Evolutionary conservation across 1,140 invertebrate genomes (phyloP).

Genomic region (Heliconius himera): DNA sequence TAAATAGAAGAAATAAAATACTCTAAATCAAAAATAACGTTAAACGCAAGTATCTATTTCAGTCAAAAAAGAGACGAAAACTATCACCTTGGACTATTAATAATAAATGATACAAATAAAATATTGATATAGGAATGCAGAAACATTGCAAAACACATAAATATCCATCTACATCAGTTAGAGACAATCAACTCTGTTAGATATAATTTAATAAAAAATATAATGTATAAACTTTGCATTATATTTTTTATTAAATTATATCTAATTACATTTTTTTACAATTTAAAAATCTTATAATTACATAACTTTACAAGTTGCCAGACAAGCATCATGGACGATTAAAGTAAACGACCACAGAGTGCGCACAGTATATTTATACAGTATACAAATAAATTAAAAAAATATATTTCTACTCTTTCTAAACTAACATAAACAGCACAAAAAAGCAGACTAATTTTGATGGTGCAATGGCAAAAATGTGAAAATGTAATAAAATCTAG

Average conservation of each 20-base stretch:
- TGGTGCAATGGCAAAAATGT: conserved; percentile 28
- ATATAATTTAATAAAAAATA: too few relatives aligned
- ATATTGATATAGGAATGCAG: background rate
- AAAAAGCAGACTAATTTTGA: conserved; percentile 1
- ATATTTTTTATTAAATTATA: background rate
- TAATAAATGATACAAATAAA: background rate
- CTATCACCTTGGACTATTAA: background rate
- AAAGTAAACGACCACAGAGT: conserved; percentile 26
- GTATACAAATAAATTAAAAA: conserved; percentile 15
- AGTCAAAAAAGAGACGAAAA: background rate
- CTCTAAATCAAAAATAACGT: background rate
- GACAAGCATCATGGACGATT: conserved; percentile 25
- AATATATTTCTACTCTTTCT: background rate
- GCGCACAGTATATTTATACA: background rate
- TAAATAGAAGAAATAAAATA: background rate
- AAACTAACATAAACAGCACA: background rate
- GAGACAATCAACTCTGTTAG: background rate
- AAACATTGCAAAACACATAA: background rate
- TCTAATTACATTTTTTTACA: conserved; percentile 28
- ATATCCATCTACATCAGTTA: background rate
- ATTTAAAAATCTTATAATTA: conserved; percentile 34
- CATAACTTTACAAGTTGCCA: conserved; percentile 22
- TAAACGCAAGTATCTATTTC: background rate
- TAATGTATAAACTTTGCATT: conserved; percentile 19
- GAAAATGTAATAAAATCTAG: conserved; percentile 25